Evolutionary conservation across 2,888 invertebrate genomes (phyloP).

Genomic region (Xylocampa areola): DNA sequence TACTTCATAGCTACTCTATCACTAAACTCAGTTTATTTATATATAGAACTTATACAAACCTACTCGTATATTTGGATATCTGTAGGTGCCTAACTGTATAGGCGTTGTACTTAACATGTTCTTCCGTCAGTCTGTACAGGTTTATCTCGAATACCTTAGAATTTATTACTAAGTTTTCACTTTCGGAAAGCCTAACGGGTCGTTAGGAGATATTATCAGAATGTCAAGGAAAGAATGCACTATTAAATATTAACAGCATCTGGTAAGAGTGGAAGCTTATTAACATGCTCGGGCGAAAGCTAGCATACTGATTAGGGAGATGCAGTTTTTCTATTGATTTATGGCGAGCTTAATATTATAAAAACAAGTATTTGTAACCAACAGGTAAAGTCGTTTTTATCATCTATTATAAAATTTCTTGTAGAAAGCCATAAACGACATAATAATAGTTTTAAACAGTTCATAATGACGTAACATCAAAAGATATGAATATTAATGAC

Average conservation of each 20-base stretch:
- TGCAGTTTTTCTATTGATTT: too few relatives aligned
- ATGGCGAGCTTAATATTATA: too few relatives aligned
- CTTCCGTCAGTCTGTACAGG: background rate
- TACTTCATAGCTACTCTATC: too few relatives aligned
- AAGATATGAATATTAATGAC: conserved; percentile 34
- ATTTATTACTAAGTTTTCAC: conserved; percentile 38
- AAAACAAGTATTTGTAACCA: too few relatives aligned
- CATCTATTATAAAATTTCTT: too few relatives aligned
- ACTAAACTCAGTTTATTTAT: too few relatives aligned
- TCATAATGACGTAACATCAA: conserved; percentile 29
- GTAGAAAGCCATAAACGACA: background rate
- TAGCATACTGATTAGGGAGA: too few relatives aligned
- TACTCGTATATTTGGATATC: background rate
- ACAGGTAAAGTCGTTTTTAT: too few relatives aligned
- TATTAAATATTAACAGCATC: conserved; percentile 26
- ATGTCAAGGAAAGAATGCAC: conserved; percentile 32
- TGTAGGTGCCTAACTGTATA: background rate
- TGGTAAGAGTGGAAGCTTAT: conserved; percentile 30
- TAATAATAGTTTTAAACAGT: conserved; percentile 5
- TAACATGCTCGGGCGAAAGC: conserved; percentile 37
- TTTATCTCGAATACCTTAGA: conserved; percentile 11
- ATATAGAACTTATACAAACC: too few relatives aligned
- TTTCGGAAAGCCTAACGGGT: conserved; percentile 11
- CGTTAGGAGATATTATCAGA: conserved; percentile 9
- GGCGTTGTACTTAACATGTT: background rate